Evolutionary conservation across 2,797 vertebrate species (phyloP).

Genomic region (Eremophila alpestris): DNA sequence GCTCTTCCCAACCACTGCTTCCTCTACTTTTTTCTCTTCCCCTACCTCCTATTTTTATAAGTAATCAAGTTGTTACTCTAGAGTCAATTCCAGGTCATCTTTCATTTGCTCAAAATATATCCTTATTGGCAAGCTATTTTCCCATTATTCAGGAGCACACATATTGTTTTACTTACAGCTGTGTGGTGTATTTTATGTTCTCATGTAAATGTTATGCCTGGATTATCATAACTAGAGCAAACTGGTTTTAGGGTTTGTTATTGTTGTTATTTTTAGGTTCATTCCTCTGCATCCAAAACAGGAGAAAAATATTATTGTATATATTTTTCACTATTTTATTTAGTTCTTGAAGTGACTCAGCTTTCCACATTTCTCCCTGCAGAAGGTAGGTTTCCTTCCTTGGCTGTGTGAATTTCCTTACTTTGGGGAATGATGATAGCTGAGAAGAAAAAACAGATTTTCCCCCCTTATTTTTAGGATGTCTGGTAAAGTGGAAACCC

Average conservation of each 20-base stretch:
- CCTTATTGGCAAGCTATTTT: conserved; percentile 77
- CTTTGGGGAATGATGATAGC: neutral
- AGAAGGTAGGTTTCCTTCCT: neutral
- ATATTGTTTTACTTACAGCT: conserved; percentile 86
- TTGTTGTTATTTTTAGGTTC: conserved; percentile 66
- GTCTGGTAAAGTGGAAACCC: neutral
- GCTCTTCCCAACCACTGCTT: conserved; percentile 80
- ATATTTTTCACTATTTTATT: neutral
- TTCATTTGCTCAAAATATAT: conserved; percentile 84
- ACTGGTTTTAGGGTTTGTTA: conserved; percentile 75
- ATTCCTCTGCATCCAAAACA: neutral
- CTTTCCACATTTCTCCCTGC: neutral
- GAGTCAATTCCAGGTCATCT: conserved; percentile 88
- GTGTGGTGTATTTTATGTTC: conserved; percentile 80
- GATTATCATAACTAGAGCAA: conserved; percentile 78
- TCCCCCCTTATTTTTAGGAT: neutral
- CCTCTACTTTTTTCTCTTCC: conserved; percentile 52
- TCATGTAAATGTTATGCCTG: conserved; percentile 83
- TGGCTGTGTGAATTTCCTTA: neutral
- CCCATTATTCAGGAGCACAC: conserved; percentile 78
- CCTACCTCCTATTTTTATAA: conserved; percentile 73
- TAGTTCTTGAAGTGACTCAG: neutral
- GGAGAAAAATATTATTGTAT: conserved; percentile 1
- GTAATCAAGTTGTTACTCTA: conserved; percentile 83
- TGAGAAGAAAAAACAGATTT: neutral